Evolutionary conservation across 2,113 vertebrate genomes (phyloP), one percentile per base, ranked within the genome.

Genomic region (Eulemur rufifrons): DNA sequence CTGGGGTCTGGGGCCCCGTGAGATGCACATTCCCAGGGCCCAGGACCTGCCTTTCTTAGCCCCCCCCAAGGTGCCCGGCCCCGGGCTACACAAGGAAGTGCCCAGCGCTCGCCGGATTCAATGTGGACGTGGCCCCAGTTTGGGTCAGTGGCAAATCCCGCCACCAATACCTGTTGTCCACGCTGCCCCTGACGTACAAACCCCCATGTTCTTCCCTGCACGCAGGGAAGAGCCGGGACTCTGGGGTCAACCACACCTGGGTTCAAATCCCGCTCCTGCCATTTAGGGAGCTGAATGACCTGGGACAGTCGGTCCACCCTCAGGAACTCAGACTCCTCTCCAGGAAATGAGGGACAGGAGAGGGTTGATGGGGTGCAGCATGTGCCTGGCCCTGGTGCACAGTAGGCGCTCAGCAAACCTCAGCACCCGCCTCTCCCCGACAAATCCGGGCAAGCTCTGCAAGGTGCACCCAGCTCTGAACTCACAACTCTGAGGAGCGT

Each of bases 51-150:
- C 85, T 86, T 34, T 15, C 39, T 12, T 18, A 1, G 21, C 10
- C 21, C n/a, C 54, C 76, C 29, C 0, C 69, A 32, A 25, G 42
- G n/a, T n/a, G 2, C n/a, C 45, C 14, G 15, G 6, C 56, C 13
- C 69, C 11, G 32, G 20, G 25, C 25, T 2, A 34, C 42, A 17
- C 59, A 63, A 39, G 18, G 39, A 77, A 77, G 47, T 7, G 34
- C n/a, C 56, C 42, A 52, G 0, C 0, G 1, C 2, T 83, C 39
- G 18, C n/a, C 12, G 25, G 39, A 63, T 0, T 17, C 61, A 73
- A 61, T 61, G 59, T 61, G 59, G 56, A 47, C 59, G 52, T 4
- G 27, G 77, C 37, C 32, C 45, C 11, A 34, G 37, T 39, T 39
- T 74, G 20, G 47, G 47, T 81, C 54, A 23, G 2, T 32, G 52